Base-by-base conservation (phyloP, 1,140 invertebrate species). In the Nomia melanderi region DNA sequence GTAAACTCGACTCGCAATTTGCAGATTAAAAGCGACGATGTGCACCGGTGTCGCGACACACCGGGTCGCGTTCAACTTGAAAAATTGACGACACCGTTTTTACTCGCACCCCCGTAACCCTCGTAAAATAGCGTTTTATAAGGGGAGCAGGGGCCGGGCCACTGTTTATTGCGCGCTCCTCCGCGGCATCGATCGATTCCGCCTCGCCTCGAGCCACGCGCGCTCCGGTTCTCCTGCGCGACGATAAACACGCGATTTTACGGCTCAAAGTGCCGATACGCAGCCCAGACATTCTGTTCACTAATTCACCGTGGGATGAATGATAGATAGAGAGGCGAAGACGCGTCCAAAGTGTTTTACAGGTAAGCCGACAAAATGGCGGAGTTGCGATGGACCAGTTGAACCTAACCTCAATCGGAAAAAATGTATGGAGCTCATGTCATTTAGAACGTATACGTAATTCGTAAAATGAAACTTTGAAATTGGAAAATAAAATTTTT, bases 141-240 rank as follows among this genome's bases (percentile, higher is more conserved):
- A 76, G 57, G 39, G 47, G 50, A 59, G 56, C 39, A 27, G 47
- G 41, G 57, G 44, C n/a, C 59, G 62, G 76, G 70, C 63, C 81
- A 60, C 84, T 87, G 77, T 86, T 86, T 85, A 87, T 81, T 82
- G 63, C 78, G 31, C n/a, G 20, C 5, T 50, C 47, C 47, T 50
- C 47, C 47, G n/a, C 47, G 47, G n/a, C 7, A 8, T n/a, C 47
- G 47, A 50, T 50, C 47, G 47, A 50, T 50, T 50, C 20, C n/a
- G 20, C n/a, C 8, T 11, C 36, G 36, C 36, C 20, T 5, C 41
- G 41, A 17, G 41, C 12, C 39, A 41, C 41, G 12, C 41, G 20
- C 47, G n/a, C 47, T 17, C 1, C n/a, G 17, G n/a, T 20, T 50
- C n/a, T 6, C 47, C 1, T 17, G 0, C 0, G 0, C 20, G 20